These are phyloP conservation scores for Criorhina ranunculi DNA, from an alignment of 2,888 invertebrate genomes.

Conservation along the genomic window DNA sequence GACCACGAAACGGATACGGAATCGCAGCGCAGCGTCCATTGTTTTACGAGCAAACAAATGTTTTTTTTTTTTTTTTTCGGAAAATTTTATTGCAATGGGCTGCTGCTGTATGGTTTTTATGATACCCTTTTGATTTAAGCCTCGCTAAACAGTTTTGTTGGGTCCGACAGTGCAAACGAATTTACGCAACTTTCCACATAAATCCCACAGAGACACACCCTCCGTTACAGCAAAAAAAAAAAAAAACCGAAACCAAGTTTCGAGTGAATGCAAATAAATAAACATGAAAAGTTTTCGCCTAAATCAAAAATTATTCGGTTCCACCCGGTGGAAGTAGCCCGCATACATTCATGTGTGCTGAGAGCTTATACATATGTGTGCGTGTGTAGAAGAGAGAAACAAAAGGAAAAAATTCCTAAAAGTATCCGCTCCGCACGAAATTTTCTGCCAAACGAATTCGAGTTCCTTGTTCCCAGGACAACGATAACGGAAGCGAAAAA, in stretches of 20 bases:
- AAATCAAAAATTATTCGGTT: slow-evolving; percentile 69
- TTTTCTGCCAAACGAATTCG: slow-evolving; percentile 31
- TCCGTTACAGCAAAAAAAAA: slow-evolving; percentile 21
- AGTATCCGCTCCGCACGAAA: slow-evolving; percentile 10
- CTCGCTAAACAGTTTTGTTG: slow-evolving; percentile 62
- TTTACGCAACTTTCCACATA: slow-evolving; percentile 68
- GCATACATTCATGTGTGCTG: too few relatives aligned
- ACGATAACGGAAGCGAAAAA: slow-evolving; percentile 54
- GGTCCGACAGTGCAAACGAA: slow-evolving; percentile 31
- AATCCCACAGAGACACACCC: slow-evolving; percentile 65
- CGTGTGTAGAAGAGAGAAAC: neutral
- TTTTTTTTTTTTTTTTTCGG: slow-evolving; percentile 30
- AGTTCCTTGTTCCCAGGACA: slow-evolving; percentile 68
- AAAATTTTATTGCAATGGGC: slow-evolving; percentile 50
- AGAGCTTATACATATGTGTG: neutral
- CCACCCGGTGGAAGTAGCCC: neutral
- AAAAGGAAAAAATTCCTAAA: slow-evolving; percentile 10
- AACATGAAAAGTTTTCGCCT: slow-evolving; percentile 74
- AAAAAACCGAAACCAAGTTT: slow-evolving; percentile 44
- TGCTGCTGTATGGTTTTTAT: slow-evolving; percentile 28
- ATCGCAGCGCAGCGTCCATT: slow-evolving; percentile 70
- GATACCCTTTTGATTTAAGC: slow-evolving; percentile 64
- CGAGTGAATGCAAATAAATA: slow-evolving; percentile 73
- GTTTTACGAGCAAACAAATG: slow-evolving; percentile 65
- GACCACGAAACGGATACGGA: slow-evolving; percentile 66